phyloP scores from a whole-genome alignment of 2,888 invertebrate species.

The Sclerodermus sp. region DNA sequence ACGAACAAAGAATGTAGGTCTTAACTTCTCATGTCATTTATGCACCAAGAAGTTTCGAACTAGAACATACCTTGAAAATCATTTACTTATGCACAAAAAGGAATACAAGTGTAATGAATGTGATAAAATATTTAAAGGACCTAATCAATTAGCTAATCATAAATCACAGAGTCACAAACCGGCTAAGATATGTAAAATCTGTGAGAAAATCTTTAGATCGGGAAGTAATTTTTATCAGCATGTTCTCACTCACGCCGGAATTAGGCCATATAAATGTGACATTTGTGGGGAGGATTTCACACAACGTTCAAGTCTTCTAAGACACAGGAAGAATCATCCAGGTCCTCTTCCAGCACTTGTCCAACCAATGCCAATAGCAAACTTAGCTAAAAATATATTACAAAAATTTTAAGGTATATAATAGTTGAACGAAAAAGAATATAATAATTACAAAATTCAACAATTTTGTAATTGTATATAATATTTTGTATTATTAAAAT shows the following conservation, averaged over 20 bases:
- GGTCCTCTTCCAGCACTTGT: too few species aligned
- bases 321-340: constrained; percentile 40
- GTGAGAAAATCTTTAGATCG: constrained; percentile 32
- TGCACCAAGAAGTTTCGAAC: constrained; percentile 27
- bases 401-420: too few species aligned
- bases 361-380: too few species aligned
- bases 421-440: too few species aligned
- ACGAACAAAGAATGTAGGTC: constrained; percentile 5
- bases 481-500: too few species aligned
- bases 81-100: constrained; percentile 26
- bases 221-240: constrained; percentile 42
- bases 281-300: constrained; percentile 41
- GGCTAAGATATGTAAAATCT: too few species aligned
- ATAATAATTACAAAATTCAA: too few species aligned
- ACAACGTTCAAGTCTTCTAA: constrained; percentile 38
- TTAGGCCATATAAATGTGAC: constrained; percentile 45
- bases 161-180: too few species aligned
- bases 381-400: too few species aligned
- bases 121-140: too few species aligned
- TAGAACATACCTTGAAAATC: constrained; percentile 26
- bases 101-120: constrained; percentile 18
- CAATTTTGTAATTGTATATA: too few species aligned
- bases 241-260: constrained; percentile 42
- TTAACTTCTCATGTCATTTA: constrained; percentile 22
- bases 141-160: too few species aligned